These are phyloP conservation scores for Adrianichthys oophorus DNA, from an alignment of 2,797 vertebrate genomes.

Conservation along the genomic window DNA sequence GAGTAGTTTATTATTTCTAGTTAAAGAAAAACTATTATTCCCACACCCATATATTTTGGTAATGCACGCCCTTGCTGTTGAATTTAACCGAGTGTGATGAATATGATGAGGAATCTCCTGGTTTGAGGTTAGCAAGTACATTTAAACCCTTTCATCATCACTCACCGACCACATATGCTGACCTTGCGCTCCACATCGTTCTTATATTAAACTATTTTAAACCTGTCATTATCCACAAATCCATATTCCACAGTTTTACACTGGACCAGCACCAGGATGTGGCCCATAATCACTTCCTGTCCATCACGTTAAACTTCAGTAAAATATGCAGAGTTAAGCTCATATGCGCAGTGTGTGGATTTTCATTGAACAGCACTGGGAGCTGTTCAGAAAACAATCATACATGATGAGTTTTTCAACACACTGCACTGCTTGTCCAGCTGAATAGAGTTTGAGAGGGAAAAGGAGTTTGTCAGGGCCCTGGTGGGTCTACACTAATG, in stretches of 20 bases:
- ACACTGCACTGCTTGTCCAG: constrained; percentile 57
- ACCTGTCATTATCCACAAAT: constrained; percentile 60
- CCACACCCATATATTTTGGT: background rate
- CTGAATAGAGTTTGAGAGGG: constrained; percentile 65
- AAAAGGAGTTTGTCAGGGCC: constrained; percentile 69
- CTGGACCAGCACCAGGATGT: constrained; percentile 46
- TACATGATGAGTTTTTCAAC: constrained; percentile 67
- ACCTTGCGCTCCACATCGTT: constrained; percentile 32
- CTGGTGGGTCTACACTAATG: constrained; percentile 69
- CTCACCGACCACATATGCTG: constrained; percentile 24
- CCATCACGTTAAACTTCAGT: constrained; percentile 32
- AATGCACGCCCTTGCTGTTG: background rate
- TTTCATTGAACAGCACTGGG: constrained; percentile 46
- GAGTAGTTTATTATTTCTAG: background rate
- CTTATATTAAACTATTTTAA: constrained; percentile 49
- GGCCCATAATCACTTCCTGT: constrained; percentile 44
- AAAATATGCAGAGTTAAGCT: constrained; percentile 2
- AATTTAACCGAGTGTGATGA: constrained; percentile 8
- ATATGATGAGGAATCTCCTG: constrained; percentile 5
- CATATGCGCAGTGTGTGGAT: constrained; percentile 37
- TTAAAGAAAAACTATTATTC: constrained; percentile 9
- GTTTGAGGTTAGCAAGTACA: constrained; percentile 7
- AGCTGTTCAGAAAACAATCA: constrained; percentile 52
- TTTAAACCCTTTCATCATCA: constrained; percentile 42
- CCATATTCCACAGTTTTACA: constrained; percentile 36